Percentiles rank a stretch among this genome's conserved stretches.
Evolutionary conservation across 2,888 invertebrate species (phyloP).

Genomic region (Cremastobaeus sp.): DNA sequence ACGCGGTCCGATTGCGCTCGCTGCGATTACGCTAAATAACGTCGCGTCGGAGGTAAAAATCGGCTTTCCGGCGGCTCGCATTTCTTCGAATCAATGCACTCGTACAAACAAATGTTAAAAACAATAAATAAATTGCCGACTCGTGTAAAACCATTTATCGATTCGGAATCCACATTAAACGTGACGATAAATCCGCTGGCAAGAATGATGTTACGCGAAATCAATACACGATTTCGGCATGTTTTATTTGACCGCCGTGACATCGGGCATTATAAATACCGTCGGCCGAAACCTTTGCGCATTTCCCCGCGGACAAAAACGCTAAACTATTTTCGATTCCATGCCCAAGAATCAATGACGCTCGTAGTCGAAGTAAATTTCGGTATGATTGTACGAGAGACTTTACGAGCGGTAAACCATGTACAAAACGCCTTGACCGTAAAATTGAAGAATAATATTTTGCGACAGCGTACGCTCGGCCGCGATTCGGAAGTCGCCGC

Average conservation of each 20-base stretch:
- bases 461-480: constrained; percentile 7
- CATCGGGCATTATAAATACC: constrained; percentile 22
- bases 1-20: constrained; percentile 13
- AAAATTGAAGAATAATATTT: constrained; percentile 55
- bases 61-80: not conserved
- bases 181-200: constrained; percentile 21
- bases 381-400: constrained; percentile 44
- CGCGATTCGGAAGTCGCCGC: constrained; percentile 21
- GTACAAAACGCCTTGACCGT: constrained; percentile 48
- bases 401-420: constrained; percentile 51
- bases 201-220: constrained; percentile 36
- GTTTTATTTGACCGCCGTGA: constrained; percentile 21
- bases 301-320: constrained; percentile 13
- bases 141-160: constrained; percentile 1
- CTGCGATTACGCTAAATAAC: constrained; percentile 34
- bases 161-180: constrained; percentile 17
- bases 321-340: constrained; percentile 42
- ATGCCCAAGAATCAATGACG: constrained; percentile 30
- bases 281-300: constrained; percentile 7
- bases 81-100: constrained; percentile 6
- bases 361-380: constrained; percentile 45
- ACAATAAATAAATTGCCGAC: constrained; percentile 11
- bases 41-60: too few species aligned
- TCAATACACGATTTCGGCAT: constrained; percentile 33
- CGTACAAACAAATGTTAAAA: not conserved